Percentiles rank a stretch among this genome's conserved stretches.
These are phyloP conservation scores for Melanchra persicariae DNA, from an alignment of 2,888 invertebrate genomes.

Conservation along the genomic window DNA sequence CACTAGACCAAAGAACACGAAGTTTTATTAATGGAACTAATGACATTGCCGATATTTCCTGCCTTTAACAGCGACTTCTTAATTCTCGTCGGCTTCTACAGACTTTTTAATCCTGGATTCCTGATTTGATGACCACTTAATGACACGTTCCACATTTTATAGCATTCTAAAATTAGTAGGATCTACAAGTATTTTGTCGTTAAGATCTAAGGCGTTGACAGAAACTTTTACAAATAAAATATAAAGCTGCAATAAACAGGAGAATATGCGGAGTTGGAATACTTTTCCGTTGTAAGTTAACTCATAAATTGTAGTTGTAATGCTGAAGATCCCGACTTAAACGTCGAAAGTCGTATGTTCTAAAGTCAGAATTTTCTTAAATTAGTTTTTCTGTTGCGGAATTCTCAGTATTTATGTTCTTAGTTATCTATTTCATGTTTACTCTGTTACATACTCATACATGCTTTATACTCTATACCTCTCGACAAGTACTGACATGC, in stretches of 20 bases:
- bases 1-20: background rate
- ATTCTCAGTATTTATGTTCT: background rate
- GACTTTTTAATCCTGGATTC: conserved; percentile 42
- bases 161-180: conserved; percentile 48
- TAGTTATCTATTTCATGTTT: too few relatives aligned
- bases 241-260: conserved; percentile 25
- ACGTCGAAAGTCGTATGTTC: background rate
- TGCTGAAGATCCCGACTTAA: background rate
- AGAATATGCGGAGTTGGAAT: conserved; percentile 26
- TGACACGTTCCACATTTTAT: conserved; percentile 43
- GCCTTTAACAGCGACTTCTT: background rate
- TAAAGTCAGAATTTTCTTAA: background rate
- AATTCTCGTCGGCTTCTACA: background rate
- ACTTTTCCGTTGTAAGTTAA: conserved; percentile 2
- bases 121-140: conserved; percentile 40
- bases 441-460: too few relatives aligned
- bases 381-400: background rate
- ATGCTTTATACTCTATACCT: too few relatives aligned
- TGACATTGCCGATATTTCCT: conserved; percentile 1
- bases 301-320: conserved; percentile 7
- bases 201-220: conserved; percentile 30
- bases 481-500: too few relatives aligned
- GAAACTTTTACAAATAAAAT: conserved; percentile 18
- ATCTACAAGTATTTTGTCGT: conserved; percentile 27
- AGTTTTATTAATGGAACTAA: background rate